Percentiles rank a stretch among this genome's conserved stretches.
Evolutionary conservation across 2,888 invertebrate species (phyloP).

Genomic region (Dysmachus trigonus): DNA sequence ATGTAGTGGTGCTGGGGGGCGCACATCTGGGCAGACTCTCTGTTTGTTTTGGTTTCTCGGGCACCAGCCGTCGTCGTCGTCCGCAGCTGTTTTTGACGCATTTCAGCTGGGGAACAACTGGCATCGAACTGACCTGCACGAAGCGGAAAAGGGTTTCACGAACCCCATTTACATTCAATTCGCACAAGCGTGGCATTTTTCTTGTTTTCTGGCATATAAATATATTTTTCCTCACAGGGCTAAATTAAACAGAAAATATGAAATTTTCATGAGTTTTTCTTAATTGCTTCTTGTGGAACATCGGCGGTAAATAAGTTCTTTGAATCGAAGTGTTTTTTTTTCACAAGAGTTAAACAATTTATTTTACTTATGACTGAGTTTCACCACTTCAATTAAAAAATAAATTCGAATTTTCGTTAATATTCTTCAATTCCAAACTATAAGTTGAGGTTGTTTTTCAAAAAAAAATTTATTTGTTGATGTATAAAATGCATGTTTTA

Average conservation of each 20-base stretch:
- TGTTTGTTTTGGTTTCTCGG: constrained; percentile 29
- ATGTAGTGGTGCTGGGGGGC: background rate
- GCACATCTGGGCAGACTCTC: background rate
- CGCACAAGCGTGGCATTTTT: background rate
- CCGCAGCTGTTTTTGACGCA: constrained; percentile 41
- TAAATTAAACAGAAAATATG: background rate
- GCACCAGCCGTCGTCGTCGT: background rate
- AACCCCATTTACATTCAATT: background rate
- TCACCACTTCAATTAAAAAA: background rate
- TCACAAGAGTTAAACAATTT: background rate
- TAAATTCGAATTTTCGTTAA: background rate
- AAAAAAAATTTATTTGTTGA: background rate
- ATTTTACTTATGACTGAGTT: background rate
- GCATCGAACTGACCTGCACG: constrained; percentile 43
- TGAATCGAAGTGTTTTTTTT: background rate
- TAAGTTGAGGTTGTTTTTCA: background rate
- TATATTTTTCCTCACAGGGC: background rate
- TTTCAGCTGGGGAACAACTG: constrained; percentile 43
- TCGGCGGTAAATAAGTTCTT: background rate
- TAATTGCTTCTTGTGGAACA: background rate
- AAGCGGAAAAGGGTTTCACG: constrained; percentile 16
- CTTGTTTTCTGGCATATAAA: background rate
- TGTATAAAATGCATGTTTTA: background rate
- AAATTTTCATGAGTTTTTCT: background rate
- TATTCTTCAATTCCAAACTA: background rate